Base-by-base conservation (phyloP, 2,888 invertebrate genomes). In the Entomobrya proxima region DNA sequence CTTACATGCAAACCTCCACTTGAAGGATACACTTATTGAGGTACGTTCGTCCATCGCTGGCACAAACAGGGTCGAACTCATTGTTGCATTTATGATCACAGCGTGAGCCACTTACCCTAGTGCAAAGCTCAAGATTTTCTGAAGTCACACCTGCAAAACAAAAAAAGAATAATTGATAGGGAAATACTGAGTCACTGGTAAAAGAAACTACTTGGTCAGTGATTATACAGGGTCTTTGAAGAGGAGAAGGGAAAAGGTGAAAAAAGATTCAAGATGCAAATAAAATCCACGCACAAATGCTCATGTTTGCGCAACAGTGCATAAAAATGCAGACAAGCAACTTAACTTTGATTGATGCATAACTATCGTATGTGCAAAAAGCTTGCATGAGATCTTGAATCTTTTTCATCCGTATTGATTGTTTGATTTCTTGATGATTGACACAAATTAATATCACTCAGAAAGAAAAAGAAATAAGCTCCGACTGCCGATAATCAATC, bases 1-100 rank as follows among this genome's bases (percentile, higher is more conserved):
- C 90, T 91, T 91, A 95, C 95, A 95, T 94, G 94, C 96, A 95
- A 89, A 95, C 94, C 91, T 95, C 95, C 0, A 95, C 95, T 91
- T 95, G 94, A 87, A 95, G 92, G 92, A 93, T 92, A 90, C 95
- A 97, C 91, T 95, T 93, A 92, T 97, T 97, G 58, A 96, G 93
- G 91, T 97, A 97, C 0, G 97, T 97, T 87, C 96, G 93, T 35
- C 97, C 96, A 89, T 96, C 96, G 15, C 97, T 96, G 0, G 97
- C 97, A 91, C 97, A 97, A 27, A 97, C 96, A 0, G 96, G 95
- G 91, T 97, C 97, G 90, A 96, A 94, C 91, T 97, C 97, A 0
- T 95, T 94, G 0, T 95, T 95, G 92, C 97, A 97, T 74, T 95
- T 94, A 91, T 94, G 93, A 76, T 94, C 94, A 90, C 95, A 95